Percentiles rank a stretch among this genome's conserved stretches.
Conservation (phyloP, 2,888 invertebrate species). For the Agrochola lychnidis region DNA sequence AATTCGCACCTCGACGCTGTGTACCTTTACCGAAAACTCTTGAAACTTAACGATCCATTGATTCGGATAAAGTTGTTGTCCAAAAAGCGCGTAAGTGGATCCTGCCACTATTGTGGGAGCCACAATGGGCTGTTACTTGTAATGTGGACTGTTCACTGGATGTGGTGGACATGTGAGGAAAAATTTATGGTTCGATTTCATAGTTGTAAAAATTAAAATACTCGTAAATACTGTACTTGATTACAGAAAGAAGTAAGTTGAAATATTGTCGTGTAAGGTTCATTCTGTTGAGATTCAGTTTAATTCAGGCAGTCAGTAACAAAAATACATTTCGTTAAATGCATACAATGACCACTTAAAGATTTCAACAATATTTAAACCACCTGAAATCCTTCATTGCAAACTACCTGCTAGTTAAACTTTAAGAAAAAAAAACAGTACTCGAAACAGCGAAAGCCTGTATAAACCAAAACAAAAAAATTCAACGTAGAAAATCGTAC, state of each 20-base stretch:
- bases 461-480: not conserved
- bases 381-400: not conserved
- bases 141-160: slow-evolving; percentile 64
- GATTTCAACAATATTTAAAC: not conserved
- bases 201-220: not conserved
- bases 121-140: slow-evolving; percentile 81
- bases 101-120: slow-evolving; percentile 69
- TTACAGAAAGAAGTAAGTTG: not conserved
- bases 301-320: too few species aligned
- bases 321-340: too few species aligned
- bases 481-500: not conserved
- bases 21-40: slow-evolving; percentile 64
- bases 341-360: not conserved
- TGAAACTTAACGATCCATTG: slow-evolving; percentile 85
- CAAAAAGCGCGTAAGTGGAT: slow-evolving; percentile 78
- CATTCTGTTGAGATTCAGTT: not conserved
- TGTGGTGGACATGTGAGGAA: slow-evolving; percentile 15
- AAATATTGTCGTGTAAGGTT: not conserved
- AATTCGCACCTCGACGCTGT: slow-evolving; percentile 77
- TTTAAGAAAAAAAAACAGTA: not conserved
- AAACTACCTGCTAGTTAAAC: not conserved
- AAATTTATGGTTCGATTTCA: slow-evolving; percentile 16
- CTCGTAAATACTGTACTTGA: not conserved
- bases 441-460: not conserved
- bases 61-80: slow-evolving; percentile 86